phyloP scores from a whole-genome alignment of 2,113 vertebrate species.

The Eclectus roratus region DNA sequence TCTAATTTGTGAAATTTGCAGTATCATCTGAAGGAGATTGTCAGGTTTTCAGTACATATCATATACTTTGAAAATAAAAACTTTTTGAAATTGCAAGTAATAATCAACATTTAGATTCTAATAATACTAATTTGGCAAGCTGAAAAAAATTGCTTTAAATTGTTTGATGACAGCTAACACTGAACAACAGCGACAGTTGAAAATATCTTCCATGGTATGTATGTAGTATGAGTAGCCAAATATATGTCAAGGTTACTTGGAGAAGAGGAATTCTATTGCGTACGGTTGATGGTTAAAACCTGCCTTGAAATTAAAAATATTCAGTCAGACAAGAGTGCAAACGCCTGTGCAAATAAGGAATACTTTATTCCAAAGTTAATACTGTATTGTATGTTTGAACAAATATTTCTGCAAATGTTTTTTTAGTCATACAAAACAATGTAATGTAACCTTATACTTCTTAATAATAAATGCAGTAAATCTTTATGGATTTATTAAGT shows the following conservation, averaged over 20 bases:
- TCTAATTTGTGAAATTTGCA: not conserved
- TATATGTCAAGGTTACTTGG: not conserved
- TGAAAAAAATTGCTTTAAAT: not conserved
- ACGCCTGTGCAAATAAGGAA: not conserved
- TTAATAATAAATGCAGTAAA: not conserved
- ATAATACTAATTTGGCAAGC: not conserved
- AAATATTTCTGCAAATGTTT: not conserved
- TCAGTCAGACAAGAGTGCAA: not conserved
- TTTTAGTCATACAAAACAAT: not conserved
- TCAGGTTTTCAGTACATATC: not conserved
- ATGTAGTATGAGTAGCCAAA: not conserved
- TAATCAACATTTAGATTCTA: not conserved
- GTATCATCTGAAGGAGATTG: not conserved
- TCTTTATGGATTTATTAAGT: not conserved
- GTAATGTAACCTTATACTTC: not conserved
- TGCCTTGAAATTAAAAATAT: not conserved
- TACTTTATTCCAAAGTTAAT: not conserved
- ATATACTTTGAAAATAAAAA: not conserved
- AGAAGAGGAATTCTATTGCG: not conserved
- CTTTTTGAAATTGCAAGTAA: not conserved
- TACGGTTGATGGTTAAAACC: not conserved
- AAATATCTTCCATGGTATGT: not conserved
- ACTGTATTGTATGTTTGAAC: not conserved
- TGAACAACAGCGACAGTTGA: not conserved
- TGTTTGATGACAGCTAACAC: not conserved